These are phyloP conservation scores for Ischnura elegans DNA, from an alignment of 2,888 invertebrate genomes.

Conservation along the genomic window DNA sequence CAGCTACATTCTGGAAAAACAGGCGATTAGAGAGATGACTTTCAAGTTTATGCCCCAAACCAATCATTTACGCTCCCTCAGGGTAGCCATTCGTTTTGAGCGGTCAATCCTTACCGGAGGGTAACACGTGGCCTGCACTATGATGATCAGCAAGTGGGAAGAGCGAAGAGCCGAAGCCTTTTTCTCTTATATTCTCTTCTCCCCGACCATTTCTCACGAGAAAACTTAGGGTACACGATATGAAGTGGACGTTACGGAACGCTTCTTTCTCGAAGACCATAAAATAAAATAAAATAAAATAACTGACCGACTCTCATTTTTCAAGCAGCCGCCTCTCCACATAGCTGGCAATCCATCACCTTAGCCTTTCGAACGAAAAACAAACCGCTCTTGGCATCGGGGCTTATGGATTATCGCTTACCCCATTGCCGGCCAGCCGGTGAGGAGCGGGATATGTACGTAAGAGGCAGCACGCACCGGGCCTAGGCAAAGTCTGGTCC, in stretches of 20 bases:
- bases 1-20: no score
- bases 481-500: not conserved
- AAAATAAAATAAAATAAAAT: constrained; percentile 27
- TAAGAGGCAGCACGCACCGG: not conserved
- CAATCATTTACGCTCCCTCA: not conserved
- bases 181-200: not conserved
- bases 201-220: not conserved
- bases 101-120: not conserved
- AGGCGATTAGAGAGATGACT: not conserved
- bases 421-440: not conserved
- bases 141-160: not conserved
- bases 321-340: not conserved
- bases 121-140: not conserved
- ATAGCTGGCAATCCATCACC: constrained; percentile 14
- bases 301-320: constrained; percentile 27
- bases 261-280: not conserved
- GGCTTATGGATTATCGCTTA: constrained; percentile 8
- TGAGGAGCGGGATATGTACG: not conserved
- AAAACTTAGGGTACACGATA: not conserved
- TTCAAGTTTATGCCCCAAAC: not conserved
- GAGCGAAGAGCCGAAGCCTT: not conserved
- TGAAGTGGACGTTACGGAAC: not conserved
- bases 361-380: not conserved
- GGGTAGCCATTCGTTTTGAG: not conserved
- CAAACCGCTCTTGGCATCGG: not conserved